These are phyloP conservation scores for Chironomus riparius DNA, from an alignment of 2,888 invertebrate species.

Conservation along the genomic window DNA sequence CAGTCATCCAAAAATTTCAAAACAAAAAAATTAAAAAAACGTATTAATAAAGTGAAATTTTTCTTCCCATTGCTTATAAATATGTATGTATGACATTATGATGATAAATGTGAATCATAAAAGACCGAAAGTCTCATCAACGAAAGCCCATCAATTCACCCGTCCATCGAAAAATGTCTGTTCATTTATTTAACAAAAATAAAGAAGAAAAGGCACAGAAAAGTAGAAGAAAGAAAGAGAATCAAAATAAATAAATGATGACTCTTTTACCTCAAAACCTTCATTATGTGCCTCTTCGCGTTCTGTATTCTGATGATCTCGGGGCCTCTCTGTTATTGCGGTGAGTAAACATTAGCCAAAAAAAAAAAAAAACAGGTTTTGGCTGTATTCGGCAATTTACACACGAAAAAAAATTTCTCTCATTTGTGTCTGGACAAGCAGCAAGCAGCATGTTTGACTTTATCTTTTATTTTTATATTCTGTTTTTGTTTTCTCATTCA, in stretches of 20 bases:
- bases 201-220: too few relatives aligned
- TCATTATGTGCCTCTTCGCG: too few relatives aligned
- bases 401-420: neutral
- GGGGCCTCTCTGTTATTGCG: neutral
- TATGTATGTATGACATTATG: neutral
- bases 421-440: neutral
- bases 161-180: neutral
- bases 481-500: too few relatives aligned
- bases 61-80: too few relatives aligned
- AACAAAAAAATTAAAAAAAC: too few relatives aligned
- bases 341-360: constrained; percentile 10
- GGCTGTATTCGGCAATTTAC: neutral
- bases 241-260: neutral
- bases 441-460: neutral
- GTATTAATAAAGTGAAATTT: too few relatives aligned
- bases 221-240: neutral
- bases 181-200: neutral
- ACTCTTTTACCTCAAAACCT: neutral
- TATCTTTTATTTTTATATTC: too few relatives aligned
- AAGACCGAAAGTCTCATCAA: neutral
- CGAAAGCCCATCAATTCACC: too few relatives aligned
- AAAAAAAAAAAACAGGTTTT: neutral
- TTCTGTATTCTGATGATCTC: too few relatives aligned
- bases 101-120: neutral
- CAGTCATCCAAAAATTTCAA: too few relatives aligned